phyloP scores from a whole-genome alignment of 2,888 invertebrate species.

The Agonopterix subpropinquella region DNA sequence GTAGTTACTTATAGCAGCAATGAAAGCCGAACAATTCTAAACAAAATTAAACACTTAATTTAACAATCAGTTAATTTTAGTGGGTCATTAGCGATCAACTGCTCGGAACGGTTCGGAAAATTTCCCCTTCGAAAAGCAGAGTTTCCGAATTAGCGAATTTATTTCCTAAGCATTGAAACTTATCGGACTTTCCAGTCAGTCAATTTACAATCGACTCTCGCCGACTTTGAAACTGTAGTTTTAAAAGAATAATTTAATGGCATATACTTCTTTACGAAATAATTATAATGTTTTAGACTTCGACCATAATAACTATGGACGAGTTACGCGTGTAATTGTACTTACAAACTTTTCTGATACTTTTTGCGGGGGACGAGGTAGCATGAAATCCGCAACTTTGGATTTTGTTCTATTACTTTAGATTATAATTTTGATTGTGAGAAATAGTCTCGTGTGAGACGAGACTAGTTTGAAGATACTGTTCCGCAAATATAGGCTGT shows the following conservation, averaged over 20 bases:
- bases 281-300: too few species aligned
- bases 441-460: too few species aligned
- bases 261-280: background rate
- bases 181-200: constrained; percentile 2
- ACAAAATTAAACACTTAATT: constrained; percentile 14
- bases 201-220: background rate
- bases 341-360: too few species aligned
- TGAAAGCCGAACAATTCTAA: constrained; percentile 9
- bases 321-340: too few species aligned
- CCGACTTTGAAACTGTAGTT: background rate
- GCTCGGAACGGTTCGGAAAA: constrained; percentile 7
- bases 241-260: background rate
- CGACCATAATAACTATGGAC: too few species aligned
- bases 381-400: too few species aligned
- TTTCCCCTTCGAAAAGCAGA: constrained; percentile 1
- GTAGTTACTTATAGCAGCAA: constrained; percentile 3
- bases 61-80: constrained; percentile 15
- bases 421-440: too few species aligned
- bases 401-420: too few species aligned
- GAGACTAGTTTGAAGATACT: too few species aligned
- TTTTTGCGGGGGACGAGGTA: too few species aligned
- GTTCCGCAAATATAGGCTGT: too few species aligned
- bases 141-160: constrained; percentile 4
- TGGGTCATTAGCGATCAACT: constrained; percentile 12
- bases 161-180: background rate